Evolutionary conservation across 2,113 vertebrate species (phyloP), one percentile per base, ranked within the genome.

Genomic region (Cyprinodon tularosa): DNA sequence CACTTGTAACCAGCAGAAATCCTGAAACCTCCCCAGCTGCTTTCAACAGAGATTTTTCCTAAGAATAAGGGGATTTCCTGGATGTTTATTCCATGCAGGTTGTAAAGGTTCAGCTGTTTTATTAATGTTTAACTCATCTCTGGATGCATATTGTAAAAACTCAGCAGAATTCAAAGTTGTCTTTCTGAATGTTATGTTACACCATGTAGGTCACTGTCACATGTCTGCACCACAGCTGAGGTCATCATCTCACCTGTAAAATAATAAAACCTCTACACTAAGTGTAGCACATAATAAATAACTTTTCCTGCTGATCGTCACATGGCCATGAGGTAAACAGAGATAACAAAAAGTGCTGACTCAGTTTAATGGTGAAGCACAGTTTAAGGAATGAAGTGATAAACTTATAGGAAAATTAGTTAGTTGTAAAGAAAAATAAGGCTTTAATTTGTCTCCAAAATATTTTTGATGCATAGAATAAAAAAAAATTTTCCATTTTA

Each of bases 301-400:
- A 12, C 53, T 79, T 69, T 59, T 86, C 60, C 80, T 77, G 78
- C 42, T 87, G 84, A 87, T 63, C 62, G 40, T 84, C 83, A 90
- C 77, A 87, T 14, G 4, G 12, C 12, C 12, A 14, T 50, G 47
- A 4, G 14, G 15, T 17, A 13, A 12, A 50, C 47, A 14, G 13
- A 14, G 47, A 50, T 17, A 50, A 50, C 14, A 0, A 50, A 50
- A 50, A 14, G 5, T 14, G 14, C 47, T 50, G 3, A 17, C 47
- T 0, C 14, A 50, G 12, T 50, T 14, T 5, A 14, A 4, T 3
- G 47, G 47, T 48, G 14, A 48, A 3, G 4, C 14, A 50, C 13
- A 29, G 29, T 29, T 29, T 29, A 29, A 29, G 29, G 29, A 29
- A 29, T 29, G 1, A 29, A 29, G 29, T 29, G 29, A 29, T 29